Conservation (phyloP, 2,888 invertebrate species). For the Serripes groenlandicus region DNA sequence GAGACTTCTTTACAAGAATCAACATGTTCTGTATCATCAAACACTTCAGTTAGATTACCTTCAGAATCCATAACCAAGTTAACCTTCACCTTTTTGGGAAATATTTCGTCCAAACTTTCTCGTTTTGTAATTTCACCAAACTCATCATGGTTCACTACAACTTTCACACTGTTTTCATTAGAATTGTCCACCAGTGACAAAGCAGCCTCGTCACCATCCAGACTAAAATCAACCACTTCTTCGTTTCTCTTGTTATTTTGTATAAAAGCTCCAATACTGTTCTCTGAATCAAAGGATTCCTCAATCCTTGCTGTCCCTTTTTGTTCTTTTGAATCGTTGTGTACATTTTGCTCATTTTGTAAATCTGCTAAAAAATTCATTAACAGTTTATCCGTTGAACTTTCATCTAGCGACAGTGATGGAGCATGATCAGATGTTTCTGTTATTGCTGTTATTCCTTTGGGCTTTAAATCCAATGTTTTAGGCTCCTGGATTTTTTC, state of each 20-base stretch:
- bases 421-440: background rate
- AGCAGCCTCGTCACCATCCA: conserved; percentile 27
- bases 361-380: conserved; percentile 60
- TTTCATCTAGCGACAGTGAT: conserved; percentile 7
- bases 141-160: conserved; percentile 40
- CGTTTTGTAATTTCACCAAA: conserved; percentile 25
- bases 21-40: background rate
- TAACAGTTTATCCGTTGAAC: conserved; percentile 50
- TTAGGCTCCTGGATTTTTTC: background rate
- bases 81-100: conserved; percentile 20
- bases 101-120: conserved; percentile 1
- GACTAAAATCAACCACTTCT: conserved; percentile 4
- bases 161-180: conserved; percentile 37
- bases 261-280: conserved; percentile 45
- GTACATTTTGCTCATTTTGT: conserved; percentile 54
- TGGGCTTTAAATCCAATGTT: background rate
- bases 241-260: conserved; percentile 33
- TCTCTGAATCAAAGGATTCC: conserved; percentile 4
- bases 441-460: background rate
- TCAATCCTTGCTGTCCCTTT: background rate
- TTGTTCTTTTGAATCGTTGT: background rate
- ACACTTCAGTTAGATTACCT: conserved; percentile 30
- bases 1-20: background rate
- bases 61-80: conserved; percentile 49
- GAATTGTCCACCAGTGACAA: conserved; percentile 43